phyloP scores from a whole-genome alignment of 2,888 invertebrate genomes.

The Pseudanteris insignis region DNA sequence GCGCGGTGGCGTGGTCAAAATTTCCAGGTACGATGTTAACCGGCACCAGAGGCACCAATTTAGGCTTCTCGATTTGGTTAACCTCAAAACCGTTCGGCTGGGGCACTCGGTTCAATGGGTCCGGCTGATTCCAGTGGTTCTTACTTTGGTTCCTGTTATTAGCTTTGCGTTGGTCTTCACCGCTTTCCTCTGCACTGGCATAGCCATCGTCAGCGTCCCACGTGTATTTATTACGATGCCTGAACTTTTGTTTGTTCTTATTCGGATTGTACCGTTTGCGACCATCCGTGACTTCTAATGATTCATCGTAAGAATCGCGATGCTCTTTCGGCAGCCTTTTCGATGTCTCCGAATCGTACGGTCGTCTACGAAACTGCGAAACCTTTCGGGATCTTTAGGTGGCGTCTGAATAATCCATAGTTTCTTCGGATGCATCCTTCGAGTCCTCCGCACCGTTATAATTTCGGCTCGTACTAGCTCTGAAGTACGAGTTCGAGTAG shows the following conservation, averaged over 20 bases:
- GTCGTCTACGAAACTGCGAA: constrained; percentile 54
- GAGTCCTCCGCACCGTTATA: constrained; percentile 54
- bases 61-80: constrained; percentile 59
- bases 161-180: constrained; percentile 22
- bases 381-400: constrained; percentile 53
- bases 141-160: constrained; percentile 32
- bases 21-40: constrained; percentile 58
- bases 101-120: constrained; percentile 56
- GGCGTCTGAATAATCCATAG: constrained; percentile 56
- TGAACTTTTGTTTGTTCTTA: constrained; percentile 49
- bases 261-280: constrained; percentile 48
- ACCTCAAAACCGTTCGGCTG: constrained; percentile 57
- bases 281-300: constrained; percentile 44
- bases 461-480: constrained; percentile 46
- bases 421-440: constrained; percentile 54
- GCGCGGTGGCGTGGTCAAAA: constrained; percentile 67
- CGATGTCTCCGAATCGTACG: constrained; percentile 47
- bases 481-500: constrained; percentile 12
- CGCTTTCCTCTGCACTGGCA: constrained; percentile 44
- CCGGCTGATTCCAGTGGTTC: constrained; percentile 55
- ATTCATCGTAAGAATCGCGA: constrained; percentile 48
- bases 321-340: constrained; percentile 60
- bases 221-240: constrained; percentile 48
- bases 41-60: constrained; percentile 57
- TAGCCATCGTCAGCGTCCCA: constrained; percentile 52